Evolutionary conservation across 2,113 vertebrate species (phyloP), one percentile per base, ranked within the genome.

Genomic region (Corythaixoides concolor): DNA sequence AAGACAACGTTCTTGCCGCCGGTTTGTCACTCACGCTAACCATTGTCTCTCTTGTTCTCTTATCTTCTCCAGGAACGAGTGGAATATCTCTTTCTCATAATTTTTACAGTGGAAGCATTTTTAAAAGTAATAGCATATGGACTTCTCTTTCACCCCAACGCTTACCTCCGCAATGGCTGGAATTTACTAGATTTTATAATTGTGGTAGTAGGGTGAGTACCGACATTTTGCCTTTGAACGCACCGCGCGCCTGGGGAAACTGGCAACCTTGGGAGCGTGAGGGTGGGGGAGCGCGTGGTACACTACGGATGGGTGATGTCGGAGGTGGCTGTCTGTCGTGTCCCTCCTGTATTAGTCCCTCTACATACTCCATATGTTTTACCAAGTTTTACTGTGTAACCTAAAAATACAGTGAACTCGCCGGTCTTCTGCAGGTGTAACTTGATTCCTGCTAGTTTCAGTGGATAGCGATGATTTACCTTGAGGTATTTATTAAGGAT

Each of bases 21-120:
- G 28, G 3, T 80, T 70, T 83, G 35, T 55, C 45, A 9, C 28
- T 72, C 39, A 5, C 8, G 1, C 88, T 97, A 96, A 98, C 85
- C 20, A 2, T 74, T 68, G 43, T 87, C 37, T 94, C 89, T 97
- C 52, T 88, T 95, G 85, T 93, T 97, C 67, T 97, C 68, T 96
- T 96, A 2, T 97, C 93, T 97, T 85, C 96, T 96, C 62, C 97
- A 99, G 99, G 99, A 99, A 98, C 99, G 99, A 85, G 99, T 99
- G 98, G 99, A 99, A 98, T 99, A 99, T 98, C 99, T 99, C 98
- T 99, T 99, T 98, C 99, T 99, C 98, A 99, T 99, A 98, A 99
- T 99, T 98, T 99, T 99, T 98, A 99, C 99, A 73, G 99, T 99
- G 98, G 99, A 99, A 98, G 99, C 99, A 86, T 99, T 99, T 98